Percentiles rank a stretch among this genome's conserved stretches.
Evolutionary conservation across 2,113 vertebrate species (phyloP).

Genomic region (Casuarius casuarius): DNA sequence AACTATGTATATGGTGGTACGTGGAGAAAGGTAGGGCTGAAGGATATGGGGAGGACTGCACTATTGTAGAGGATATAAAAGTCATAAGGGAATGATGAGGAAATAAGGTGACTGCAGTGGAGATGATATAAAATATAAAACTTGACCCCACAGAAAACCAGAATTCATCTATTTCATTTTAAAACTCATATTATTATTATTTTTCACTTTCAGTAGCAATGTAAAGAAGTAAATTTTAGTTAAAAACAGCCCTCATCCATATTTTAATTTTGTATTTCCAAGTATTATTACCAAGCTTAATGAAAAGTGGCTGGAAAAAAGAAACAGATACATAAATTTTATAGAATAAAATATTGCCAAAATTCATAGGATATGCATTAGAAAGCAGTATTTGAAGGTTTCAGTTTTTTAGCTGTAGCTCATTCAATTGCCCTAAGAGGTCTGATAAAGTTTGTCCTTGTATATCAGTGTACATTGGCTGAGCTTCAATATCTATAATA

Average conservation of each 20-base stretch:
- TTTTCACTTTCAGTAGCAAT: not conserved
- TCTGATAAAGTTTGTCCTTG: not conserved
- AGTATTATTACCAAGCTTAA: no score
- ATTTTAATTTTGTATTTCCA: no score
- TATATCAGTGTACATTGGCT: not conserved
- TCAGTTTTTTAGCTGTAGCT: no score
- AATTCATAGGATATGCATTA: no score
- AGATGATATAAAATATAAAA: not conserved
- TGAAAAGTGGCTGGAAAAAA: no score
- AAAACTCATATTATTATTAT: not conserved
- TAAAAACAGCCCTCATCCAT: not conserved
- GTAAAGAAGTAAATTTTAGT: not conserved
- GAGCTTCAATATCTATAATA: not conserved
- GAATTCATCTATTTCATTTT: not conserved
- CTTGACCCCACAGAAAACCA: not conserved
- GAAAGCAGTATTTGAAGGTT: no score
- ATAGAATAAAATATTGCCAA: no score
- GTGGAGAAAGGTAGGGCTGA: not conserved
- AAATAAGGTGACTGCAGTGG: not conserved
- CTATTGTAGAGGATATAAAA: not conserved
- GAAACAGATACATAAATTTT: no score
- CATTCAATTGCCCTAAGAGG: not conserved
- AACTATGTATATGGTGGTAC: not conserved
- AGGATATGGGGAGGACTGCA: not conserved
- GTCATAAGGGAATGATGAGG: not conserved